These are phyloP conservation scores for Ranitomeya imitator DNA, from an alignment of 2,113 vertebrate species.

Conservation along the genomic window DNA sequence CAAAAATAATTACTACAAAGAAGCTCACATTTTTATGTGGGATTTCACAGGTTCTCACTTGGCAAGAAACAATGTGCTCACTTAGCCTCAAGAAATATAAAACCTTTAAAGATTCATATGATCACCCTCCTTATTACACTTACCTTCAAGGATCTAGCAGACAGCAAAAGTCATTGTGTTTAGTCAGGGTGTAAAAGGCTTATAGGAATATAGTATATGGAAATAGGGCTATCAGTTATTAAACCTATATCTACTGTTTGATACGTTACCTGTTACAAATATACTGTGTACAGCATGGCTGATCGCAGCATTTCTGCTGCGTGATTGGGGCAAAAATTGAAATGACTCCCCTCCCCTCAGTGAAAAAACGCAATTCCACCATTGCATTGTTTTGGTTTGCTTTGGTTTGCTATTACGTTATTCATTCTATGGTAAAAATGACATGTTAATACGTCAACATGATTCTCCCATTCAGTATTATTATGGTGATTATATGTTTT, in stretches of 20 bases:
- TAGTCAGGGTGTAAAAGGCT: not conserved
- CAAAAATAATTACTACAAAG: conserved; percentile 42
- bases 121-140: conserved; percentile 44
- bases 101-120: conserved; percentile 51
- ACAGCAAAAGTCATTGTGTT: conserved; percentile 53
- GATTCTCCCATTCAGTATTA: too few species aligned
- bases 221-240: not conserved
- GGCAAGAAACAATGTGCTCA: conserved; percentile 48
- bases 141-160: conserved; percentile 49
- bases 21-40: conserved; percentile 39
- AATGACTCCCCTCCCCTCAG: too few species aligned
- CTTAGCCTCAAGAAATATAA: conserved; percentile 51
- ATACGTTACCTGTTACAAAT: not conserved
- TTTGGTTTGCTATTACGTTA: too few species aligned
- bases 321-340: too few species aligned
- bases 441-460: too few species aligned
- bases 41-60: conserved; percentile 51
- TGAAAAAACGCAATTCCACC: too few species aligned
- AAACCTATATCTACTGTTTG: not conserved
- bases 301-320: too few species aligned
- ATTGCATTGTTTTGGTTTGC: too few species aligned
- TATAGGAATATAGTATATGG: not conserved
- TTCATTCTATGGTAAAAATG: too few species aligned
- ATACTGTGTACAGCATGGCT: not conserved
- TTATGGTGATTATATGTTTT: too few species aligned